These are phyloP conservation scores for Phrynosoma platyrhinos DNA, from an alignment of 2,113 vertebrate species.

Conservation along the genomic window DNA sequence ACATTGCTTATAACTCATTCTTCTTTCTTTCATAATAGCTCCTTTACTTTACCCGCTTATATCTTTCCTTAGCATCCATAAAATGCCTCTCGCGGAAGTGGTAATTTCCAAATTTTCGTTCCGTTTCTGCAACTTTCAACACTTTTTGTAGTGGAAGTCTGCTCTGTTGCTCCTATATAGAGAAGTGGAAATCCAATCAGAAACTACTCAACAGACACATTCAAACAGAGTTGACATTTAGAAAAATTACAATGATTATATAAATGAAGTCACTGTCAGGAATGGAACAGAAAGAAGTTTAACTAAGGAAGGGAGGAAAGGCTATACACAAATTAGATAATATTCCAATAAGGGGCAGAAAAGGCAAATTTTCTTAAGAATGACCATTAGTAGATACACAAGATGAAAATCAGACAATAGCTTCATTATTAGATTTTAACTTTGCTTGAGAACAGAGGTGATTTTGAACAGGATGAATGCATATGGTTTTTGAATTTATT, in stretches of 20 bases:
- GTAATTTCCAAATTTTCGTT: conserved; percentile 90
- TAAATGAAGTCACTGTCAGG: neutral
- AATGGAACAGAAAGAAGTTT: neutral
- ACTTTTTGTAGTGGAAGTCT: conserved; percentile 80
- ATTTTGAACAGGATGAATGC: neutral
- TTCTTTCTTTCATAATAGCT: too few relatives aligned
- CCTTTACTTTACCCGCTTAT: conserved; percentile 84
- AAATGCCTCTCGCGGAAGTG: conserved; percentile 82
- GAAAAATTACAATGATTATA: neutral
- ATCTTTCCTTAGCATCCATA: conserved; percentile 83
- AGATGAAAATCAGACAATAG: neutral
- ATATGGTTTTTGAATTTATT: neutral
- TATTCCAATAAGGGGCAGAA: neutral
- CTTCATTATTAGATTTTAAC: neutral
- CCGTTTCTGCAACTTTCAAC: conserved; percentile 81
- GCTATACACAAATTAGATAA: neutral
- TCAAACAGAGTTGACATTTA: neutral
- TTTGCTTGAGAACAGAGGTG: neutral
- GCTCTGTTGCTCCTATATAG: conserved; percentile 83
- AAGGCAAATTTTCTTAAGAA: neutral
- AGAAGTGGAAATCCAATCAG: neutral
- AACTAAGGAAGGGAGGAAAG: neutral
- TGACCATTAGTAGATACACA: neutral
- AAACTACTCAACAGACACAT: neutral
- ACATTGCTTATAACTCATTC: neutral